These are phyloP conservation scores for Dipus sagitta DNA, from an alignment of 2,797 vertebrate species.

Conservation along the genomic window DNA sequence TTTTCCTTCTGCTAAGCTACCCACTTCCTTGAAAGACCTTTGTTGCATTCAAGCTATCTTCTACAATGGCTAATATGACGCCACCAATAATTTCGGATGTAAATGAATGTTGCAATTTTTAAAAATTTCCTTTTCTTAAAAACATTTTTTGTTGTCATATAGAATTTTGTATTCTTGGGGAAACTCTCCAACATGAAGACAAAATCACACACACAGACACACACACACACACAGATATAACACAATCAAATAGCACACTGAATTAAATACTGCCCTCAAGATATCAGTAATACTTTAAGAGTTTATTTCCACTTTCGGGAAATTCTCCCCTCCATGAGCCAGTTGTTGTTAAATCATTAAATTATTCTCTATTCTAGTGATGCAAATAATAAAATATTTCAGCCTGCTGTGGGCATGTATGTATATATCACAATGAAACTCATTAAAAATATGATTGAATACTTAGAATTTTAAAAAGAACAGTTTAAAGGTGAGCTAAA, in stretches of 20 bases:
- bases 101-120: constrained; percentile 57
- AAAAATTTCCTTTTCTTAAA: constrained; percentile 63
- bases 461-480: neutral
- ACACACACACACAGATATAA: constrained; percentile 30
- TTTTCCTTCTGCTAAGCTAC: constrained; percentile 40
- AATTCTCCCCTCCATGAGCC: neutral
- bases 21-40: constrained; percentile 57
- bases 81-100: constrained; percentile 1
- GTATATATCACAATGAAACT: neutral
- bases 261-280: constrained; percentile 58
- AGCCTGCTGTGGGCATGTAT: neutral
- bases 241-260: constrained; percentile 58
- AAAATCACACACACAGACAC: constrained; percentile 38
- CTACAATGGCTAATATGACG: neutral
- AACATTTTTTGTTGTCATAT: constrained; percentile 32
- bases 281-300: constrained; percentile 2
- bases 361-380: constrained; percentile 51
- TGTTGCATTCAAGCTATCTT: neutral
- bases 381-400: constrained; percentile 17
- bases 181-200: constrained; percentile 35
- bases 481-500: constrained; percentile 59
- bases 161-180: constrained; percentile 26
- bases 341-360: constrained; percentile 47
- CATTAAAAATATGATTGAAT: neutral
- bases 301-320: constrained; percentile 59